Evolutionary conservation across 2,113 vertebrate species (phyloP), one percentile per base, ranked within the genome.

Genomic region (Eupsittula cactorum): DNA sequence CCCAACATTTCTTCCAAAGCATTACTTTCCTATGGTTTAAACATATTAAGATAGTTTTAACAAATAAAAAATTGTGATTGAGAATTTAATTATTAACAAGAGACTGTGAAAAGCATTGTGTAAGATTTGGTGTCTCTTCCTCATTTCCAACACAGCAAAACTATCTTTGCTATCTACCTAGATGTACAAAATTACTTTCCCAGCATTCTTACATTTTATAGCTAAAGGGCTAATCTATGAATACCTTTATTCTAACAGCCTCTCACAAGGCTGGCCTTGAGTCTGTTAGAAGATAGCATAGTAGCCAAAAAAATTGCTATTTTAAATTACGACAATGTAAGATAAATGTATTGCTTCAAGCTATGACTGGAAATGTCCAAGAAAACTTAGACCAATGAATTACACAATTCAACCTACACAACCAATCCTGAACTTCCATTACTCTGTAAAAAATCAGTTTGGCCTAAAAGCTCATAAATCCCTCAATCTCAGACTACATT

Each of bases 251-350:
- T 82, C 82, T 55, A 65, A 86, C 21, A 85, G 65, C 49, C 29
- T 97, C 95, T 70, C 60, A 67, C 89, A 81, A 91, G 49, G n/a
- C 24, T 74, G 46, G 76, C 25, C 63, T 55, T 64, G 13, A 50
- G 64, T 59, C 53, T 89, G 27, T 39, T 63, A 64, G 87, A 69
- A 91, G 37, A 83, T 39, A 62, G 68, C 52, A 68, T 0, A 93
- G 62, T 16, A 77, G 57, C 57, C 86, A 94, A 70, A 88, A 95
- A 90, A 39, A 17, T 25, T 46, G 31, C 33, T 77, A 39, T 67
- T 94, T 96, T 91, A 96, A 94, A 76, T 42, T 28, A 95, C 91
- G 64, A 90, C 76, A 93, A 94, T 19, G 33, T 57, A 94, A 95
- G 90, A 95, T 13, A 88, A 90, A 97, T 73, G 63, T 83, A 68